Percentiles rank a stretch among this genome's conserved stretches.
These are phyloP conservation scores for Ancistrus triradiatus DNA, from an alignment of 2,113 vertebrate genomes.

Conservation along the genomic window DNA sequence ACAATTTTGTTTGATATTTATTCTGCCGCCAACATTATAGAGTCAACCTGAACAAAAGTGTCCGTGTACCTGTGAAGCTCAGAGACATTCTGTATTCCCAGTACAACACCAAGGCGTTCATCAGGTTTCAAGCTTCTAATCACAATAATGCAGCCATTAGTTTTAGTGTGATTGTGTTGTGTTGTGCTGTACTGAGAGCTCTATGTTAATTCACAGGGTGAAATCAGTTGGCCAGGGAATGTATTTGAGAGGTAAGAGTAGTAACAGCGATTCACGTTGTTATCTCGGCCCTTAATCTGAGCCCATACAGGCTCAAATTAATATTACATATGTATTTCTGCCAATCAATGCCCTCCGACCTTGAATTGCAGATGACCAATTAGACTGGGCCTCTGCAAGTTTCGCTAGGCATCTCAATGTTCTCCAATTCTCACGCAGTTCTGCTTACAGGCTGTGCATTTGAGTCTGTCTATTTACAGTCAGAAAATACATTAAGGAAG, in stretches of 20 bases:
- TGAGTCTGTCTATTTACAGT: constrained; percentile 29
- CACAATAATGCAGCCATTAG: constrained; percentile 20
- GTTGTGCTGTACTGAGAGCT: neutral
- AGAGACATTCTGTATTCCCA: constrained; percentile 14
- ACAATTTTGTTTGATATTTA: too few relatives aligned
- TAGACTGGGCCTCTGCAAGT: constrained; percentile 4
- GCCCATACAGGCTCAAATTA: constrained; percentile 46
- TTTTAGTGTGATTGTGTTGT: constrained; percentile 15
- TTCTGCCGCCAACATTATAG: too few relatives aligned
- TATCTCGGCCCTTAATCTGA: constrained; percentile 18
- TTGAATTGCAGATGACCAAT: constrained; percentile 33
- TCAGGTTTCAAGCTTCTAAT: constrained; percentile 16
- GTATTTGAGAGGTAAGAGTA: constrained; percentile 2
- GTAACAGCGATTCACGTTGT: constrained; percentile 18
- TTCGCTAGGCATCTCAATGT: neutral
- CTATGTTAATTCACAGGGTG: constrained; percentile 15
- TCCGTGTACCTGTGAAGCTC: neutral
- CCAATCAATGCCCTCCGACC: constrained; percentile 35
- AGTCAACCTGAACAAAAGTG: too few relatives aligned
- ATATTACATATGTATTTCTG: constrained; percentile 49
- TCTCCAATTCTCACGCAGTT: constrained; percentile 7
- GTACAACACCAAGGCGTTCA: neutral
- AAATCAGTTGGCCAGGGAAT: constrained; percentile 21
- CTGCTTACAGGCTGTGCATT: constrained; percentile 5
- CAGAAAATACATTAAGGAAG: constrained; percentile 12